A percentile compares a stretch with the other conserved stretches of the same genome.
These are phyloP conservation scores for Erynnis tages DNA, from an alignment of 2,888 invertebrate species.

Conservation along the genomic window DNA sequence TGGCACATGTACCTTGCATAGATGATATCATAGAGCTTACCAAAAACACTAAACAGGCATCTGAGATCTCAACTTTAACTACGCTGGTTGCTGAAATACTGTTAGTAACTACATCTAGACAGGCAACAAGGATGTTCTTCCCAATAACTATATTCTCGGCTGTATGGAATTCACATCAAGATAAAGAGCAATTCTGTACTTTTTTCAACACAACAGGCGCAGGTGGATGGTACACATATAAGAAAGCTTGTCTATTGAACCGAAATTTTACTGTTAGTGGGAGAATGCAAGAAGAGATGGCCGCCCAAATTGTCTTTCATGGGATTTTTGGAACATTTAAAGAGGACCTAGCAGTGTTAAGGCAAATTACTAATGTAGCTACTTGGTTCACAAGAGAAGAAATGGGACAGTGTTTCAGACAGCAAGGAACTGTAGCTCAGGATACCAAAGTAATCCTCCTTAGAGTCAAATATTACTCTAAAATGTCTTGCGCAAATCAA, in stretches of 20 bases:
- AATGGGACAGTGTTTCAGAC: constrained; percentile 28
- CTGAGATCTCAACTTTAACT: constrained; percentile 29
- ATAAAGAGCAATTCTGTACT: constrained; percentile 3
- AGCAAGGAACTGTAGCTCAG: constrained; percentile 3
- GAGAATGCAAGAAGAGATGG: constrained; percentile 29
- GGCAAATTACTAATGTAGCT: constrained; percentile 17
- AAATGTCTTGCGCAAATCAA: constrained; percentile 35
- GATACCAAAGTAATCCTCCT: constrained; percentile 20
- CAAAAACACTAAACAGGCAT: constrained; percentile 26
- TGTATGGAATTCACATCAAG: not conserved
- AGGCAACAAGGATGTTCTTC: constrained; percentile 39
- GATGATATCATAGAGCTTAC: constrained; percentile 38
- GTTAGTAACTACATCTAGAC: constrained; percentile 35
- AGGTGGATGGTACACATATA: constrained; percentile 35
- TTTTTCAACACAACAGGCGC: constrained; percentile 37
- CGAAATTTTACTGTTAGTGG: constrained; percentile 22
- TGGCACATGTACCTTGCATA: constrained; percentile 36
- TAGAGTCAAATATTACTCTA: constrained; percentile 28
- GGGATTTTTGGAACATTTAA: constrained; percentile 36
- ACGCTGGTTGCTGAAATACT: constrained; percentile 32
- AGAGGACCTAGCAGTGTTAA: constrained; percentile 32
- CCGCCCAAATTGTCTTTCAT: constrained; percentile 35
- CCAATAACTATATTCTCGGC: constrained; percentile 32
- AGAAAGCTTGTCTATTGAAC: not conserved
- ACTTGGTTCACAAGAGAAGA: constrained; percentile 33